phyloP scores from a whole-genome alignment of 2,888 invertebrate species.

The Anthoptus insignis region DNA sequence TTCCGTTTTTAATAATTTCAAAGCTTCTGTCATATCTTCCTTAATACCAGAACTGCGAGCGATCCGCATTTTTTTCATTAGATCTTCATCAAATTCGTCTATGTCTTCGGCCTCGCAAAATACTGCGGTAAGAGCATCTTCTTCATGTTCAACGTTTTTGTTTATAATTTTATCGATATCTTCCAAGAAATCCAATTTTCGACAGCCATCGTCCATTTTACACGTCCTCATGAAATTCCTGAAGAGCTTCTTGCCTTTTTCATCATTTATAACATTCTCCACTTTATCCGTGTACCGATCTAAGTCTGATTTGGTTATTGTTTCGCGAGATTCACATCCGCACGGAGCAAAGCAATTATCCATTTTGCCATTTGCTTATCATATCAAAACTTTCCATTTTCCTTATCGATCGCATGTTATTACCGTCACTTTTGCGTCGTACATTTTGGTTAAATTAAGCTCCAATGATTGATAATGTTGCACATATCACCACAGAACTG shows the following conservation, averaged over 20 bases:
- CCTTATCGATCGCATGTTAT: conserved; percentile 75
- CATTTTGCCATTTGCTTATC: conserved; percentile 69
- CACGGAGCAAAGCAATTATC: conserved; percentile 82
- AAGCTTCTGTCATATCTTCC: conserved; percentile 66
- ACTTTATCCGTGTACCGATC: conserved; percentile 83
- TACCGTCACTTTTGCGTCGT: conserved; percentile 21
- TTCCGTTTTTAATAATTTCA: conserved; percentile 73
- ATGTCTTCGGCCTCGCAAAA: conserved; percentile 75
- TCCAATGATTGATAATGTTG: background rate
- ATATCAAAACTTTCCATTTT: conserved; percentile 57
- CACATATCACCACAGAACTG: conserved; percentile 29
- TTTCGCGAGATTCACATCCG: conserved; percentile 77
- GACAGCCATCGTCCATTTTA: conserved; percentile 72
- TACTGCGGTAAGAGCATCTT: conserved; percentile 66
- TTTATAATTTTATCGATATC: conserved; percentile 69
- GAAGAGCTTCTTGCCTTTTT: conserved; percentile 77
- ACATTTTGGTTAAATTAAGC: conserved; percentile 2
- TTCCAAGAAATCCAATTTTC: conserved; percentile 76
- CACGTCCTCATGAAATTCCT: conserved; percentile 79
- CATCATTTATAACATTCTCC: conserved; percentile 81
- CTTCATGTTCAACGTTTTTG: conserved; percentile 67
- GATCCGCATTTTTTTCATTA: conserved; percentile 71
- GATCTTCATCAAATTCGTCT: conserved; percentile 76
- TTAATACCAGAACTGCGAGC: conserved; percentile 69
- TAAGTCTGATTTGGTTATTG: conserved; percentile 78